These are phyloP conservation scores for Catostomus latipinnis DNA, from an alignment of 2,797 vertebrate species.

Conservation along the genomic window DNA sequence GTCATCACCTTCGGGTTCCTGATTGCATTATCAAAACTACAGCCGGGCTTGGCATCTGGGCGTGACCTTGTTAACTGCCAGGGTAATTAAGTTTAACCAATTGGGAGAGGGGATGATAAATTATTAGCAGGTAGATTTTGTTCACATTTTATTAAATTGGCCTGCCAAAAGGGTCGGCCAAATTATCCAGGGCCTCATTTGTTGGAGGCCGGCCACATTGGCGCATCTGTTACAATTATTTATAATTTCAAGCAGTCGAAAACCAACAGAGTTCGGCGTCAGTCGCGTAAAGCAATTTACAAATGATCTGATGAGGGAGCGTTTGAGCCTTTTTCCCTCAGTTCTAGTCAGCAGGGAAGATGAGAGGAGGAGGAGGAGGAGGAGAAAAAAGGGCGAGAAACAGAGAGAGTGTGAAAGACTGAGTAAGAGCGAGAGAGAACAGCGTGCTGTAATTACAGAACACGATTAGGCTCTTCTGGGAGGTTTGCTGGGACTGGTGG, in stretches of 20 bases:
- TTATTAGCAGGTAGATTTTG: slow-evolving; percentile 99
- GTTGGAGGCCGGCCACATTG: slow-evolving; percentile 99
- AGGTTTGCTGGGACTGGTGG: slow-evolving; percentile 95
- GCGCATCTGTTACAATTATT: slow-evolving; percentile 99
- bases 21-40: slow-evolving; percentile 99
- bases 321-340: slow-evolving; percentile 87
- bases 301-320: slow-evolving; percentile 98
- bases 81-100: slow-evolving; percentile 99
- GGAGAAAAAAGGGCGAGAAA: slow-evolving; percentile 42
- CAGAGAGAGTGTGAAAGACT: slow-evolving; percentile 43
- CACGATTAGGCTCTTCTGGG: slow-evolving; percentile 99
- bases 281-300: slow-evolving; percentile 99
- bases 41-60: slow-evolving; percentile 97
- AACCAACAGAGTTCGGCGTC: slow-evolving; percentile 95
- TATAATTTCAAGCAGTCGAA: slow-evolving; percentile 99
- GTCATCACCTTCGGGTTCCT: slow-evolving; percentile 82
- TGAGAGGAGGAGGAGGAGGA: slow-evolving; percentile 27
- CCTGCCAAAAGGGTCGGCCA: slow-evolving; percentile 99
- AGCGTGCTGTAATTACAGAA: slow-evolving; percentile 97
- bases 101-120: slow-evolving; percentile 99
- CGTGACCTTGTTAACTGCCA: slow-evolving; percentile 99
- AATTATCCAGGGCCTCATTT: slow-evolving; percentile 99
- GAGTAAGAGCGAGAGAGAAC: slow-evolving; percentile 36
- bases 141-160: slow-evolving; percentile 99
- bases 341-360: slow-evolving; percentile 86